Conservation (phyloP, 2,797 vertebrate genomes). For the Gobio occitaniae region DNA sequence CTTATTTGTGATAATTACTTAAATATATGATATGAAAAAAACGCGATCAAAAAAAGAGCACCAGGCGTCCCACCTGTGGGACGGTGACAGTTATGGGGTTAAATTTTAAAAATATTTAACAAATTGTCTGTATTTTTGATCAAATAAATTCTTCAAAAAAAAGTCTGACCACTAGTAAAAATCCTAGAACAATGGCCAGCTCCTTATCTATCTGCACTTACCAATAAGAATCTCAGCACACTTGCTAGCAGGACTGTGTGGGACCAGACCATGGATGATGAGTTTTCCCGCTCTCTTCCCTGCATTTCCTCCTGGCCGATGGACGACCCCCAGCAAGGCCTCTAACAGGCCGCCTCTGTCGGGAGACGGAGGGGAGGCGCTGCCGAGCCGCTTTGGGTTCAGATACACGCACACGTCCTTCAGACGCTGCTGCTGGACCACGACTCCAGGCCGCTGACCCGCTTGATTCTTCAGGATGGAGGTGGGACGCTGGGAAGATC, state of each 20-base stretch:
- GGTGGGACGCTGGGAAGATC: slow-evolving; percentile 73
- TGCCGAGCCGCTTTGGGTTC: slow-evolving; percentile 86
- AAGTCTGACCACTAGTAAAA: not conserved
- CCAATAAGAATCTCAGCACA: slow-evolving; percentile 90
- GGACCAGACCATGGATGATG: slow-evolving; percentile 87
- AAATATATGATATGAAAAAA: too few relatives aligned
- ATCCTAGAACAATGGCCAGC: not conserved
- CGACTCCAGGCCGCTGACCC: slow-evolving; percentile 73
- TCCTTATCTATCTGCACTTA: slow-evolving; percentile 73
- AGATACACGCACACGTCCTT: slow-evolving; percentile 91
- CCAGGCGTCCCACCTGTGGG: too few relatives aligned
- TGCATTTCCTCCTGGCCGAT: slow-evolving; percentile 71
- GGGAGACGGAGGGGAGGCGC: slow-evolving; percentile 66
- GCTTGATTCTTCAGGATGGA: slow-evolving; percentile 91
- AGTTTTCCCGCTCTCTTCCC: slow-evolving; percentile 79
- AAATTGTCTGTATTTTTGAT: not conserved
- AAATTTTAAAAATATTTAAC: not conserved
- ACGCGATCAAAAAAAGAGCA: too few relatives aligned
- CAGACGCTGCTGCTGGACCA: slow-evolving; percentile 78
- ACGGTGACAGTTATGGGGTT: too few relatives aligned
- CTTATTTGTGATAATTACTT: too few relatives aligned
- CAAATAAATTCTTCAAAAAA: not conserved
- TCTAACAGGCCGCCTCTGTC: slow-evolving; percentile 83
- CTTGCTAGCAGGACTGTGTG: slow-evolving; percentile 88
- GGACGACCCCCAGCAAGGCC: slow-evolving; percentile 88